These are phyloP conservation scores for Dendrolimus houi DNA, from an alignment of 2,888 invertebrate species.

Conservation along the genomic window DNA sequence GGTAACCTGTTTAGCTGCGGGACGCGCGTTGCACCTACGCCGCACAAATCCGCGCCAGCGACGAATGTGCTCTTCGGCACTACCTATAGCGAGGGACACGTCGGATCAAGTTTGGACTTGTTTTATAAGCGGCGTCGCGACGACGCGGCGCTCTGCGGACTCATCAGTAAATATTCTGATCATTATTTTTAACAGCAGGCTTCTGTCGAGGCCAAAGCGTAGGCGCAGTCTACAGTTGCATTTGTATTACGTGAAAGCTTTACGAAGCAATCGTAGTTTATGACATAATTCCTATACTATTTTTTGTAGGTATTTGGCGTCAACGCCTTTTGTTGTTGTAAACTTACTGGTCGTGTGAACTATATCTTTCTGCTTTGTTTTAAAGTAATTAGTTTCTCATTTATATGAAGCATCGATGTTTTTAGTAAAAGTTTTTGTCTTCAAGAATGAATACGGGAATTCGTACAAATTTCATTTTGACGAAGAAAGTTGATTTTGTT, in stretches of 20 bases:
- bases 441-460: background rate
- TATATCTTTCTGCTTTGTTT: no score
- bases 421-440: background rate
- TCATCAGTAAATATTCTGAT: no score
- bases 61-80: constrained; percentile 12
- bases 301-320: no score
- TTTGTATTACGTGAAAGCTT: constrained; percentile 2
- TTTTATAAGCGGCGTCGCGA: constrained; percentile 22
- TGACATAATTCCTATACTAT: background rate
- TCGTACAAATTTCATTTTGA: background rate
- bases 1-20: constrained; percentile 66
- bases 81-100: constrained; percentile 25
- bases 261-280: background rate
- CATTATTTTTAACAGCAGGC: constrained; percentile 13
- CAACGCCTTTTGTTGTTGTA: no score
- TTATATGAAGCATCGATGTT: background rate
- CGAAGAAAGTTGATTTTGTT: background rate
- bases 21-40: constrained; percentile 55
- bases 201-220: constrained; percentile 16
- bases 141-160: constrained; percentile 2
- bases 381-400: no score
- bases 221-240: constrained; percentile 27
- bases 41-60: constrained; percentile 60
- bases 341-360: no score
- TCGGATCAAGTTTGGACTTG: constrained; percentile 56